Percentiles rank a stretch among this genome's conserved stretches.
These are phyloP conservation scores for Meandrina meandrites DNA, from an alignment of 92 coral and sea anemone species.

Conservation along the genomic window DNA sequence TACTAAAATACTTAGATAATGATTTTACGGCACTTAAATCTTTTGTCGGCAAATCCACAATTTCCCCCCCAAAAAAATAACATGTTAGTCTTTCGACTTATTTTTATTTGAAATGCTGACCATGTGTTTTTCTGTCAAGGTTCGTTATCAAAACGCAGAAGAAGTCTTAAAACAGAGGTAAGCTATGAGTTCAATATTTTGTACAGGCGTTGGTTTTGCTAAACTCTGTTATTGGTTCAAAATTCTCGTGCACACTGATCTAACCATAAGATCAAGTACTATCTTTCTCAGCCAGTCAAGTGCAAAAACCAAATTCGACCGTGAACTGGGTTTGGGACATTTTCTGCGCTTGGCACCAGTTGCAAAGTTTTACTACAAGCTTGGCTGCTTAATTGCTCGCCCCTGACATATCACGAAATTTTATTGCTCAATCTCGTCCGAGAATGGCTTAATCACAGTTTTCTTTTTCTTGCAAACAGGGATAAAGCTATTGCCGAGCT, in stretches of 20 bases:
- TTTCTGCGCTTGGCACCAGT: too few relatives aligned
- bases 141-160: constrained; percentile 70
- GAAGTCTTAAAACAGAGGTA: constrained; percentile 80
- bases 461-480: constrained; percentile 39
- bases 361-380: not conserved
- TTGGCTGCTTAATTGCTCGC: not conserved
- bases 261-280: not conserved
- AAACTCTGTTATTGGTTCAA: not conserved
- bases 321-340: too few relatives aligned
- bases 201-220: not conserved
- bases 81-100: not conserved
- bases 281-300: too few relatives aligned
- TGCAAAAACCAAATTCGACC: too few relatives aligned
- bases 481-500: constrained; percentile 77
- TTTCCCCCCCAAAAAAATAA: too few relatives aligned
- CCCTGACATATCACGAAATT: not conserved
- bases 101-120: not conserved
- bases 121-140: constrained; percentile 26
- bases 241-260: not conserved
- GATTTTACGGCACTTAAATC: too few relatives aligned
- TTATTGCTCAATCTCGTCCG: not conserved
- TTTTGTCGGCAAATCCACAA: too few relatives aligned
- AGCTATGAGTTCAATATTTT: not conserved
- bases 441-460: not conserved
- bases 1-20: too few relatives aligned